Conservation (phyloP, 2,888 invertebrate genomes). For the Amphipyra tragopoginis region DNA sequence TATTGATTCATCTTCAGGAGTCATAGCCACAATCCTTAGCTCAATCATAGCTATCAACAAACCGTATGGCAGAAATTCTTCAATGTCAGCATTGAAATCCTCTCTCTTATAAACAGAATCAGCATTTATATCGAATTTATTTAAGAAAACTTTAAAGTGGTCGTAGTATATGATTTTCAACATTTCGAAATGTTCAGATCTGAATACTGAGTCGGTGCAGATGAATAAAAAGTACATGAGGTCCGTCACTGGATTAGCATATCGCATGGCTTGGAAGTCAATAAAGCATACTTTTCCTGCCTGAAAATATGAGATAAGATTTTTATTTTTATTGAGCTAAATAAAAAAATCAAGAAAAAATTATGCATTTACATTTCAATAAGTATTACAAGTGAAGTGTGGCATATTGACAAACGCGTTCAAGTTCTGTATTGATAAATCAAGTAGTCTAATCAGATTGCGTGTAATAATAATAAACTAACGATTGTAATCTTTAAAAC, state of each 20-base stretch:
- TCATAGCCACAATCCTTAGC: slow-evolving; percentile 71
- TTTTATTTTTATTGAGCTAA: no score
- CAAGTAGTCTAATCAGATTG: no score
- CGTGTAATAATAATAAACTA: no score
- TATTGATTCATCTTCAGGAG: slow-evolving; percentile 66
- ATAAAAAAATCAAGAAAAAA: no score
- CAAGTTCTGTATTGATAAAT: no score
- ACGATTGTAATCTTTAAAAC: no score
- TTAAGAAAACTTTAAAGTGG: slow-evolving; percentile 69
- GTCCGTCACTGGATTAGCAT: slow-evolving; percentile 78
- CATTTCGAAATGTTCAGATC: slow-evolving; percentile 70
- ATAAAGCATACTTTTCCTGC: slow-evolving; percentile 74
- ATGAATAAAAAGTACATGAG: slow-evolving; percentile 78
- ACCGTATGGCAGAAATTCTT: slow-evolving; percentile 73
- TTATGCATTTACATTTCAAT: no score
- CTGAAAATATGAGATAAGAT: slow-evolving; percentile 63
- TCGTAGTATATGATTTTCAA: slow-evolving; percentile 74
- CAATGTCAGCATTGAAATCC: slow-evolving; percentile 70
- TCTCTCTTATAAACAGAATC: slow-evolving; percentile 69
- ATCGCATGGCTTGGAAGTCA: slow-evolving; percentile 82
- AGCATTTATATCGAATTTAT: slow-evolving; percentile 68
- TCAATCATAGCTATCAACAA: slow-evolving; percentile 77
- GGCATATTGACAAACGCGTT: no score
- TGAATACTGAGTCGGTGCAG: slow-evolving; percentile 77
- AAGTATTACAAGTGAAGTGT: no score